Base-by-base conservation (phyloP, 2,797 vertebrate genomes). In the Pogoniulus pusillus region DNA sequence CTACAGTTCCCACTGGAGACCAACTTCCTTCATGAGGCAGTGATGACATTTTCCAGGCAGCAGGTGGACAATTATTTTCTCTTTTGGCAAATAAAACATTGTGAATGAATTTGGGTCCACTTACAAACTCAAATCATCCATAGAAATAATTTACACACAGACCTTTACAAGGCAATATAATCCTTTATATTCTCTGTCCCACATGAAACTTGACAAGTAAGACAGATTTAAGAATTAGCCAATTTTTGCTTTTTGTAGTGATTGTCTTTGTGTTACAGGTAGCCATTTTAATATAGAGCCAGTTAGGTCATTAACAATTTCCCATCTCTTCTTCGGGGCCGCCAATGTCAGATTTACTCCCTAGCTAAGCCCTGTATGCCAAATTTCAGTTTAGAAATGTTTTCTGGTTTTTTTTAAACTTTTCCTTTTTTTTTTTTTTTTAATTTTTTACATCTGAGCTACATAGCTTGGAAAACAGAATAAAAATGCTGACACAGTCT, bases 21-120 rank as follows among this genome's bases (percentile, higher is more conserved):
- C 32, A 84, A 22, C 26, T 64, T 76, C 65, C 39, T 63, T 60
- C 68, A 73, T 84, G 53, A 71, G 66, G 77, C 57, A 87, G 78
- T 64, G 91, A 92, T 12, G 47, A 73, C 68, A 91, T 92, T 90
- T 96, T 96, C 84, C 59, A 95, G 93, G 83, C 82, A 96, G 92
- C 89, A 93, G 87, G 88, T 78, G 63, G 93, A 90, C 86, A 91
- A 77, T 85, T 92, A 26, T 81, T 92, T 73, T 85, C 79, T 84
- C 58, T 53, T 92, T 82, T 86, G 83, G 83, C 87, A 96, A 94
- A 90, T 64, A 84, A 94, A 96, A 94, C 85, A 87, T 66, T 93
- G 89, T 83, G 73, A 83, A 75, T 60, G 43, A 91, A 96, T 82
- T 34, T 85, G 64, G 16, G 81, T 79, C 70, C 68, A 43, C 43